Evolutionary conservation across 2,888 invertebrate species (phyloP), one percentile per base, ranked within the genome.

Genomic region (Sycophila texana): DNA sequence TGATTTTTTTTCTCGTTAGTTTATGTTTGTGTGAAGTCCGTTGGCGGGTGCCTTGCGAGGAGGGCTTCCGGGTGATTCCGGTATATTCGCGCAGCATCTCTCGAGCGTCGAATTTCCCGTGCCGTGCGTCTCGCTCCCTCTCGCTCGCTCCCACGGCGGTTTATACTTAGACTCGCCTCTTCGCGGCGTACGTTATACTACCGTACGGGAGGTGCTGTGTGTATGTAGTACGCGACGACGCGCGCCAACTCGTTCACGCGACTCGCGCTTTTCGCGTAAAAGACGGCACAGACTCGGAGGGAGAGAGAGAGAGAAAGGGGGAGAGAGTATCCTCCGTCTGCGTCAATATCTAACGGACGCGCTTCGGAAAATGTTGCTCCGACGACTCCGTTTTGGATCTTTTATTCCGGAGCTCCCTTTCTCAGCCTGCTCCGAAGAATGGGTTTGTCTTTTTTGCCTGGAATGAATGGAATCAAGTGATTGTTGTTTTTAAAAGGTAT

Each of bases 91-190:
- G 39, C 58, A 20, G 26, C 51, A 14, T 7, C 58, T 7, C 14
- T 61, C 47, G 53, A 10, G 53, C 26, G 53, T 63, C 60, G 20
- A 16, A 20, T 60, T 22, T 14, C 49, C 22, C 57, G 26, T 39
- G 51, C 58, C n/a, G n/a, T 68, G 20, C 22, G 47, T 49, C 61
- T 63, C 75, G 5, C 39, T 12, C 63, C 53, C 61, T 60, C 60
- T 26, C 53, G 47, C 74, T 66, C 66, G 51, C 68, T 53, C 55
- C 20, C 74, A 57, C 70, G 39, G 39, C 39, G 39, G 65, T 74
- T 75, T 75, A 75, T 72, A 75, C 71, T 75, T 79, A 79, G 79
- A 79, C 79, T 79, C 74, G 74, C 68, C 73, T 73, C 49, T 22
- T 16, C 60, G 14, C 22, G 7, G 10, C 5, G 39, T 39, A 39